Evolutionary conservation across 2,888 invertebrate species (phyloP), one percentile per base, ranked within the genome.

Genomic region (Stramonita haemastoma): DNA sequence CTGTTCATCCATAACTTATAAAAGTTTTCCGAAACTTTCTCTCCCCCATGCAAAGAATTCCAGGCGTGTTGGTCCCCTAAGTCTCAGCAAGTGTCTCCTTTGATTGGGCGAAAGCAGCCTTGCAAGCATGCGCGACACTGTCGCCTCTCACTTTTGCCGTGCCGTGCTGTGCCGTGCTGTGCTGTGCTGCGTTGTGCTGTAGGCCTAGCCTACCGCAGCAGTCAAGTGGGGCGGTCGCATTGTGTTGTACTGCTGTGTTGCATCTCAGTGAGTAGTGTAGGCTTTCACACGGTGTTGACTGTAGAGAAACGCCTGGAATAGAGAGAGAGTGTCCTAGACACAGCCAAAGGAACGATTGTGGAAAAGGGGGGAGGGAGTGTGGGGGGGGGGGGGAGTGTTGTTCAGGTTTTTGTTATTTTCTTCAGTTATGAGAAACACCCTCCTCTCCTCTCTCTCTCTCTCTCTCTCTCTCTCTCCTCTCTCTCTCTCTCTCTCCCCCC

Each of bases 1-100:
- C 32, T 81, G 81, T 26, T 88, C 88, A n/a, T 88, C 88, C 88
- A 88, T 88, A 19, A 26, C 19, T 73, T 57, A 4, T 56, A n/a
- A 87, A 73, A 32, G 22, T 46, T 0, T 79, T 60, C 56, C 81
- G n/a, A 32, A 60, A 79, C 32, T 87, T 60, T 60, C 57, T 85
- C 29, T n/a, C 29, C 26, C 85, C 56, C 85, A 29, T n/a, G n/a
- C 57, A 17, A 85, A 57, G 85, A 85, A 85, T 85, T 57, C 56
- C 85, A 85, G 57, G 46, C 46, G 85, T 46, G 81, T 34, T 32
- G 81, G 56, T 81, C 60, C 79, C 34, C 32, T 36, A 19, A 19
- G 79, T 87, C 79, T 32, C 34, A 46, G 77, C 81, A 70, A 66
- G 34, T 57, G 56, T 87, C 66, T 87, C 87, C 66, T 83, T 60